Percentiles rank a stretch among this genome's conserved stretches.
Conservation (phyloP, 64 coral and sea anemone species). For the Astreopora myriophthalma region DNA sequence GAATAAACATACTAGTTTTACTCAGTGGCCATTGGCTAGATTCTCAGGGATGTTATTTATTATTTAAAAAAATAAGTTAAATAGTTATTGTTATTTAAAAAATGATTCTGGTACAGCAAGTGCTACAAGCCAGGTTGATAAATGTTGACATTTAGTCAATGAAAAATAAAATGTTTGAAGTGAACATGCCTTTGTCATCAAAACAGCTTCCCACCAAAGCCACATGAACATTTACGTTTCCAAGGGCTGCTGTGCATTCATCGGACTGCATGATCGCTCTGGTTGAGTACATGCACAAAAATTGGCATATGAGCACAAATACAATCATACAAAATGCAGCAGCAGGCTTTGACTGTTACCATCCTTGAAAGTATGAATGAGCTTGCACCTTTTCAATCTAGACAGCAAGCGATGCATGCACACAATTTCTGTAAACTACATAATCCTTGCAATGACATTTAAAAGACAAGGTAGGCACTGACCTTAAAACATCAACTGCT, state of each 20-base stretch:
- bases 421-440: background rate
- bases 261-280: background rate
- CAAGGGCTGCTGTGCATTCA: background rate
- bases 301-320: background rate
- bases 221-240: background rate
- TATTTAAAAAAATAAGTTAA: too few species aligned
- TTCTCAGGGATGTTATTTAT: background rate
- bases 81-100: too few species aligned
- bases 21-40: background rate
- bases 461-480: background rate
- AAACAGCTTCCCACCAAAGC: background rate
- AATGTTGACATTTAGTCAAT: background rate
- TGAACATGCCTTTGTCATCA: background rate
- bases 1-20: background rate
- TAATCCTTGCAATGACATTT: background rate
- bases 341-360: background rate
- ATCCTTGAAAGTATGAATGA: background rate
- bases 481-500: background rate
- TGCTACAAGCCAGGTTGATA: background rate
- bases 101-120: too few species aligned
- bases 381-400: background rate
- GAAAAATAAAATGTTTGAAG: background rate
- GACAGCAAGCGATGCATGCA: background rate
- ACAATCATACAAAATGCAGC: background rate
- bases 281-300: background rate